Evolutionary conservation across 2,797 vertebrate species (phyloP).

Genomic region (Phrynocephalus forsythii): DNA sequence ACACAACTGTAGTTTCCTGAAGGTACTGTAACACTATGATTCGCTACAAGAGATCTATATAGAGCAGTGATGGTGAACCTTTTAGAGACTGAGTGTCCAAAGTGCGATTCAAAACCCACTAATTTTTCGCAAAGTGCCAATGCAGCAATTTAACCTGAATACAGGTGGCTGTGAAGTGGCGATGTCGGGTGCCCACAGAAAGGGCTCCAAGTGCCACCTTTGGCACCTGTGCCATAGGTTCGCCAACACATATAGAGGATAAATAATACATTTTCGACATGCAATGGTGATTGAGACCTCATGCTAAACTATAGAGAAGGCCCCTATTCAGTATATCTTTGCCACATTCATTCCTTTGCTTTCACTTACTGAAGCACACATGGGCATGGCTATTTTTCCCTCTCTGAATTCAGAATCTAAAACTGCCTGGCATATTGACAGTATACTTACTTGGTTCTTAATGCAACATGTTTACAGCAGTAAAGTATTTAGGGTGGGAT

Average conservation of each 20-base stretch:
- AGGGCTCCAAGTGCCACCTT: too few species aligned
- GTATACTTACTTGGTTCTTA: neutral
- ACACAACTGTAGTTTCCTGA: constrained; percentile 48
- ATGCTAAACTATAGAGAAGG: neutral
- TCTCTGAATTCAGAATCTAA: neutral
- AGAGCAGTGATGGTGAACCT: constrained; percentile 23
- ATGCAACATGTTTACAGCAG: neutral
- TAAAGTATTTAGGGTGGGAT: too few species aligned
- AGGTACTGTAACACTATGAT: constrained; percentile 45
- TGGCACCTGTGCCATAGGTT: too few species aligned
- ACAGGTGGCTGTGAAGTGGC: too few species aligned
- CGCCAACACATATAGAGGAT: constrained; percentile 44
- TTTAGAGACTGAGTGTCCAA: too few species aligned
- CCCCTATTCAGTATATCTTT: neutral
- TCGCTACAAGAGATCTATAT: constrained; percentile 31
- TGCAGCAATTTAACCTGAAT: too few species aligned
- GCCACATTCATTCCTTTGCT: neutral
- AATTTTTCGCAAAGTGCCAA: too few species aligned
- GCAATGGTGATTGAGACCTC: neutral
- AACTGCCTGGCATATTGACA: neutral
- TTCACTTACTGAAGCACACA: neutral
- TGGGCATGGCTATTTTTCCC: neutral
- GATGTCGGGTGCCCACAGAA: too few species aligned
- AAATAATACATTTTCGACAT: constrained; percentile 56
- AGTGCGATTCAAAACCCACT: too few species aligned